phyloP scores from a whole-genome alignment of 2,888 invertebrate species.

The Eupithecia exiguata region DNA sequence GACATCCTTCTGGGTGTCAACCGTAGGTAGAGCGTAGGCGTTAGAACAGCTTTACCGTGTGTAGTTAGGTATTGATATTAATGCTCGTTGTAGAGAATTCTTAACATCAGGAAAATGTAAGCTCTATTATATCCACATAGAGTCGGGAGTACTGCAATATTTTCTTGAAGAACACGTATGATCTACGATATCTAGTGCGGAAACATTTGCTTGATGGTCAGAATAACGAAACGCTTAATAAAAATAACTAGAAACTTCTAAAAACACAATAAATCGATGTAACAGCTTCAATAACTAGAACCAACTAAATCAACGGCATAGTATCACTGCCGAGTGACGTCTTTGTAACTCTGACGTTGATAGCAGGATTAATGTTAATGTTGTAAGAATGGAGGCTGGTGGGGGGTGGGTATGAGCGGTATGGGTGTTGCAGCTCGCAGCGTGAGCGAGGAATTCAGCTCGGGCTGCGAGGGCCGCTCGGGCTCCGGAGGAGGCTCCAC shows the following conservation, averaged over 20 bases:
- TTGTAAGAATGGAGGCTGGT: neutral
- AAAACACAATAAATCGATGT: slow-evolving; percentile 30
- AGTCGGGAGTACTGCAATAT: neutral
- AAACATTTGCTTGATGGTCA: slow-evolving; percentile 35
- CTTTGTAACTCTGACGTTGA: neutral
- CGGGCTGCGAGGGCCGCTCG: slow-evolving; percentile 97
- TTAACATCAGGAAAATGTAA: slow-evolving; percentile 29
- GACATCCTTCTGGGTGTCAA: slow-evolving; percentile 34
- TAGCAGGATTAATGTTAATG: neutral
- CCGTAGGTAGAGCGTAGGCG: slow-evolving; percentile 32
- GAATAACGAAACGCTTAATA: slow-evolving; percentile 33
- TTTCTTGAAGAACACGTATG: neutral
- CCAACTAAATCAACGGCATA: slow-evolving; percentile 31
- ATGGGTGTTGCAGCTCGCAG: slow-evolving; percentile 90
- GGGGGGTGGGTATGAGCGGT: slow-evolving; percentile 69
- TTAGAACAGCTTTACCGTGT: slow-evolving; percentile 40
- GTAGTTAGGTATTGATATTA: slow-evolving; percentile 36
- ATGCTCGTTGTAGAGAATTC: slow-evolving; percentile 30
- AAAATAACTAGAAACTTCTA: slow-evolving; percentile 33
- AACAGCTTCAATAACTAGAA: slow-evolving; percentile 36
- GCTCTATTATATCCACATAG: too few species aligned
- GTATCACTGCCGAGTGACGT: slow-evolving; percentile 22
- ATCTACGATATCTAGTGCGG: neutral
- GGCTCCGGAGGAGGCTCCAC: slow-evolving; percentile 87
- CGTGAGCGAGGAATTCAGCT: slow-evolving; percentile 98